These are phyloP conservation scores for Microctonus hyperodae DNA, from an alignment of 2,888 invertebrate genomes.

Conservation along the genomic window DNA sequence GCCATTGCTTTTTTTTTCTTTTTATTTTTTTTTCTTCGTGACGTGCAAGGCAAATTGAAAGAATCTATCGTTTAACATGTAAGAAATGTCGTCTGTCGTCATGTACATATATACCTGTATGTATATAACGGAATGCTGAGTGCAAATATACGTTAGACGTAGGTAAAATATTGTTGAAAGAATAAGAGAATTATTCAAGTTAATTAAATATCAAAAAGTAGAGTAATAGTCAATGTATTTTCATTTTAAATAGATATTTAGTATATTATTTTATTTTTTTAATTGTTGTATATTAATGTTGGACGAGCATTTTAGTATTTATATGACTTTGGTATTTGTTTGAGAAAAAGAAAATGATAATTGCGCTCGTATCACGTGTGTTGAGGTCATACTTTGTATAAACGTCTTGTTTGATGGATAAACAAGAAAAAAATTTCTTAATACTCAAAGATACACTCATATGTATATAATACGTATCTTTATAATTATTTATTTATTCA, in stretches of 20 bases:
- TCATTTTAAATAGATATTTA: neutral
- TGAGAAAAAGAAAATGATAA: neutral
- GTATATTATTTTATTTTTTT: neutral
- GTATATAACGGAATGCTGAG: conserved; percentile 29
- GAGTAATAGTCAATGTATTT: neutral
- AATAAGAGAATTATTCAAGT: conserved; percentile 2
- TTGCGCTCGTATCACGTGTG: neutral
- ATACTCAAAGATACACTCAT: neutral
- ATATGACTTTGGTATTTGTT: no score
- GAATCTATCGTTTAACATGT: conserved; percentile 29
- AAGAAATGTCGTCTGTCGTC: conserved; percentile 14
- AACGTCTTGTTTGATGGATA: neutral
- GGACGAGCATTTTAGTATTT: no score
- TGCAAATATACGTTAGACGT: conserved; percentile 27
- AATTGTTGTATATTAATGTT: no score
- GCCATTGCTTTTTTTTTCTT: conserved; percentile 5
- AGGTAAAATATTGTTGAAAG: conserved; percentile 12
- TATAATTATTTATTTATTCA: neutral
- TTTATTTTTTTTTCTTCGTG: conserved; percentile 3
- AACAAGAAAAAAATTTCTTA: neutral
- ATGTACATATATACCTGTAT: neutral
- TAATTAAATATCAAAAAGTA: neutral
- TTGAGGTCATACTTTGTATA: neutral
- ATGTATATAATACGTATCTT: neutral
- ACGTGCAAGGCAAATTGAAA: conserved; percentile 20